A percentile compares a stretch with the other conserved stretches of the same genome.
Evolutionary conservation across 2,113 vertebrate species (phyloP).

Genomic region (Amia ocellicauda): DNA sequence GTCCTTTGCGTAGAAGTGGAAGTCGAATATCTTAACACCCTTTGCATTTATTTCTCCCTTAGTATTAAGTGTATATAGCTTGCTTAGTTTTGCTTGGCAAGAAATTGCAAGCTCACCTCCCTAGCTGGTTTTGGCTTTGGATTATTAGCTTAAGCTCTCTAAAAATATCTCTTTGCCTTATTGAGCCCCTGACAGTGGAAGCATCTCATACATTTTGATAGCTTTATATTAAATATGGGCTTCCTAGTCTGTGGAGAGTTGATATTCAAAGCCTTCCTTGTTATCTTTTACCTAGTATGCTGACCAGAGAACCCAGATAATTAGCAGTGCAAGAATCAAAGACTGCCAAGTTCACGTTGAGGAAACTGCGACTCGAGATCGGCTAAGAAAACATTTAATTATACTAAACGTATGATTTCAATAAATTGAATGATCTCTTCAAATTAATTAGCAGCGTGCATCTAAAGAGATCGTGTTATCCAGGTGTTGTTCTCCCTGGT

Average conservation of each 20-base stretch:
- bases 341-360: background rate
- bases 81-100: conserved; percentile 49
- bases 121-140: conserved; percentile 39
- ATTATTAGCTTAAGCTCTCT: conserved; percentile 67
- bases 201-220: conserved; percentile 59
- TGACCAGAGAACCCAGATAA: conserved; percentile 35
- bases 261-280: conserved; percentile 43
- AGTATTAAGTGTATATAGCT: conserved; percentile 42
- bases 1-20: conserved; percentile 7
- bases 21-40: background rate
- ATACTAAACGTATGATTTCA: background rate
- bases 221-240: conserved; percentile 48
- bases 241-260: conserved; percentile 35
- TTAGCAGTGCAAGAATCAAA: background rate
- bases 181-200: conserved; percentile 60
- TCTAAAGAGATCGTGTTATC: background rate
- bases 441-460: background rate
- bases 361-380: background rate
- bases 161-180: conserved; percentile 65
- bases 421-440: background rate
- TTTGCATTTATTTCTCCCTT: conserved; percentile 18
- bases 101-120: conserved; percentile 35
- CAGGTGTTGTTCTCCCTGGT: background rate
- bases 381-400: conserved; percentile 9
- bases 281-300: conserved; percentile 53